phyloP scores from a whole-genome alignment of 2,113 vertebrate genomes.

The Gallinago undulata region DNA sequence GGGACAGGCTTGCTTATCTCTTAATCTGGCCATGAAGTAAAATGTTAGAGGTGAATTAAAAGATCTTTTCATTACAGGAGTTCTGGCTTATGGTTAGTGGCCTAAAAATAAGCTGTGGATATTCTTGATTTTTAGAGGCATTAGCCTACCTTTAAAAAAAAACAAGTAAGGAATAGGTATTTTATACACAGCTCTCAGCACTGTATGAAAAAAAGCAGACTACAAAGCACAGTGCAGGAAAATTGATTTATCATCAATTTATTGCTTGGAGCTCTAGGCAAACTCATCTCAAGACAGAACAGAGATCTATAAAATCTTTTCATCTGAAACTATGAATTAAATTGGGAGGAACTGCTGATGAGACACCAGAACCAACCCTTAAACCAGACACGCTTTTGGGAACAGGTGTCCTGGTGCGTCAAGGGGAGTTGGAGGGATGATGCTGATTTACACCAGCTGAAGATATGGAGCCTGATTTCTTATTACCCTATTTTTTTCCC shows the following conservation, averaged over 20 bases:
- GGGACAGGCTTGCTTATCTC: background rate
- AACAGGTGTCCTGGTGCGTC: background rate
- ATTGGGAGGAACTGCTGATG: slow-evolving; percentile 14
- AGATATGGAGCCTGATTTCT: background rate
- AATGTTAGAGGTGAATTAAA: background rate
- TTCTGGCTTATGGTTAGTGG: background rate
- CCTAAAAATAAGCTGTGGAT: slow-evolving; percentile 6
- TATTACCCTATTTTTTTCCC: background rate
- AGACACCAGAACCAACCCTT: background rate
- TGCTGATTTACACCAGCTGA: background rate
- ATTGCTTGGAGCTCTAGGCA: slow-evolving; percentile 47
- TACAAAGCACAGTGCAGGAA: slow-evolving; percentile 7
- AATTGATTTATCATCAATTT: slow-evolving; percentile 66
- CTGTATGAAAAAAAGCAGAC: slow-evolving; percentile 31
- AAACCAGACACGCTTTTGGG: background rate
- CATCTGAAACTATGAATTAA: slow-evolving; percentile 46
- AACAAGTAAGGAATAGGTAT: slow-evolving; percentile 5
- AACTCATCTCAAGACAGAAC: slow-evolving; percentile 34
- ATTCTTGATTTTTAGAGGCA: background rate
- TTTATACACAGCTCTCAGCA: slow-evolving; percentile 12
- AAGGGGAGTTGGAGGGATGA: background rate
- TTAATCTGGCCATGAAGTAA: background rate
- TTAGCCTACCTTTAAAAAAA: slow-evolving; percentile 28
- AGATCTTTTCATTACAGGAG: background rate
- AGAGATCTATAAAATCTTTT: slow-evolving; percentile 59